Evolutionary conservation across 2,797 vertebrate species (phyloP), one percentile per base, ranked within the genome.

Genomic region (Chaetodon trifasciatus): DNA sequence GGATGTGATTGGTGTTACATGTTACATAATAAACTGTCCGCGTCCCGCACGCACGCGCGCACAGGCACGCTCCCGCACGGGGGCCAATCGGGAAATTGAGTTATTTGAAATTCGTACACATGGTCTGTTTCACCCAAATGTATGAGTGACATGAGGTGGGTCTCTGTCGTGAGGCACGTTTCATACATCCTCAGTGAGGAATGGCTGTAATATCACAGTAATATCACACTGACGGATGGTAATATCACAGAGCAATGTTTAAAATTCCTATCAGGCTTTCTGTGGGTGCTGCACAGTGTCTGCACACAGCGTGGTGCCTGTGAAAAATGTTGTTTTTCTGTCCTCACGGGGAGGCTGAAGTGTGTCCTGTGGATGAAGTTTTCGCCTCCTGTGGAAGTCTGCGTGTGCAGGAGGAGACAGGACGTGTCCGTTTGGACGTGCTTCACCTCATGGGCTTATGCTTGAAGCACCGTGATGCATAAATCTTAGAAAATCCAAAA

Each of bases 1-100:
- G 66, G 90, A 92, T 86, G 89, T 70, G 90, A 90, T 61, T 86
- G 89, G 83, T 86, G 83, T 85, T 88, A 84, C 89, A 79, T 78
- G 88, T 94, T 94, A 94, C 91, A 87, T 94, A 92, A 94, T 85
- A 76, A 85, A 72, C 83, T 86, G 84, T 85, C 57, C 80, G 64
- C 23, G 13, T 47, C 13, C 24, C 52, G 40, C 52, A 3, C 46
- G 24, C 68, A 21, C 65, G 37, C 81, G 68, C 46, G 39, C 52
- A 21, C 75, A 19, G 3, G 40, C 75, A 78, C 70, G 70, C 75
- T 16, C 71, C 16, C 74, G 47, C 61, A 12, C 63, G 23, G 61
- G 70, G 77, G 57, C 65, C 53, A 60, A 21, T 52, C 42, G 79
- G 77, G 72, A 67, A 76, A 83, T 69, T 64, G 21, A 81, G 53